A percentile compares a stretch with the other conserved stretches of the same genome.
Conservation (phyloP, 2,888 invertebrate genomes). For the Ellobium chinense region DNA sequence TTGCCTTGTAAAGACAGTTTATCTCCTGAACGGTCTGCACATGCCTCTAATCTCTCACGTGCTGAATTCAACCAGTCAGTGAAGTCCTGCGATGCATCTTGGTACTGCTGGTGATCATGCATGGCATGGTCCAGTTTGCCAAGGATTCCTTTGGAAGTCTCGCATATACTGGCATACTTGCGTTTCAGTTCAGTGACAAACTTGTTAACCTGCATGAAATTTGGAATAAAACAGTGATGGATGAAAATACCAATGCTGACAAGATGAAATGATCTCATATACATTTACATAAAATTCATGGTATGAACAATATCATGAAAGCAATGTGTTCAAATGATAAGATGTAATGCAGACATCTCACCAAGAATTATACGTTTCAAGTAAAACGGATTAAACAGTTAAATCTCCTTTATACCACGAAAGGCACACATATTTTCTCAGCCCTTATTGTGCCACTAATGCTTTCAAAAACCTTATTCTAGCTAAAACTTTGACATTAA, state of each 20-base stretch:
- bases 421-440: too few species aligned
- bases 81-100: constrained; percentile 86
- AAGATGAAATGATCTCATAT: too few species aligned
- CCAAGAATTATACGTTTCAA: too few species aligned
- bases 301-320: too few species aligned
- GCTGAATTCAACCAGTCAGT: constrained; percentile 86
- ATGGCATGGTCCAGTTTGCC: constrained; percentile 92
- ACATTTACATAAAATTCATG: too few species aligned
- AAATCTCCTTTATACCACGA: too few species aligned
- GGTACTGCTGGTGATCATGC: constrained; percentile 90
- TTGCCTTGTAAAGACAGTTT: constrained; percentile 83
- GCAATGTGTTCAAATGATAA: too few species aligned
- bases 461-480: too few species aligned
- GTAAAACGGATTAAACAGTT: too few species aligned
- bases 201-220: constrained; percentile 58
- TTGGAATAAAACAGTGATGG: not conserved
- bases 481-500: too few species aligned
- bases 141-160: constrained; percentile 83
- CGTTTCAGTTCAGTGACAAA: constrained; percentile 69
- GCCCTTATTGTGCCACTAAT: too few species aligned
- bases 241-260: not conserved
- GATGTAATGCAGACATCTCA: too few species aligned
- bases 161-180: constrained; percentile 70
- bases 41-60: constrained; percentile 69
- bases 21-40: constrained; percentile 82